Percentiles rank a stretch among this genome's conserved stretches.
Conservation (phyloP, 2,888 invertebrate species). For the Lithophane socia region DNA sequence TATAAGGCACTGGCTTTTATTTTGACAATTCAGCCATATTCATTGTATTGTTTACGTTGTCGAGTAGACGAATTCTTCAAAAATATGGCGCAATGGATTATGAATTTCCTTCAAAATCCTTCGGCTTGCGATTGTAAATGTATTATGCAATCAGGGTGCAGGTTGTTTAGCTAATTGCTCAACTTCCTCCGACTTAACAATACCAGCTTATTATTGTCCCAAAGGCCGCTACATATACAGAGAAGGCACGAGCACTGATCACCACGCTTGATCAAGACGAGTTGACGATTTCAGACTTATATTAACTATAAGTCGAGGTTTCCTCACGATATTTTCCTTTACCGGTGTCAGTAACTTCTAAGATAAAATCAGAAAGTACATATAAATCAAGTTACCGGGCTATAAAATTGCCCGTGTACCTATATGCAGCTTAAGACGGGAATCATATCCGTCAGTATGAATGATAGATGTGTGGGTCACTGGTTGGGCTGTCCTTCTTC, state of each 20-base stretch:
- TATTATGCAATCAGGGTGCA: neutral
- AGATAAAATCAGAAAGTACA: neutral
- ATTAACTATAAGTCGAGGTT: neutral
- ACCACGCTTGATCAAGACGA: neutral
- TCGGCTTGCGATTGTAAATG: neutral
- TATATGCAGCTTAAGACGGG: neutral
- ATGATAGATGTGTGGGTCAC: slow-evolving; percentile 58
- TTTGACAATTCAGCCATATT: neutral
- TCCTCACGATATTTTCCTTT: neutral
- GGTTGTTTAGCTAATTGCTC: neutral
- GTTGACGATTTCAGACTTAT: neutral
- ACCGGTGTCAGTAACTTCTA: neutral
- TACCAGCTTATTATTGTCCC: no score
- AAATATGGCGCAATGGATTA: neutral
- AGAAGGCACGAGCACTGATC: no score
- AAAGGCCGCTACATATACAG: neutral
- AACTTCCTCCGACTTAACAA: neutral
- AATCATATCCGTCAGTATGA: slow-evolving; percentile 51
- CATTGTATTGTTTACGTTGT: neutral
- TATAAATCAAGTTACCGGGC: no score
- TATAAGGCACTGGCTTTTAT: neutral
- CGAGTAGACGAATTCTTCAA: neutral
- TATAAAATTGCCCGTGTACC: slow-evolving; percentile 5
- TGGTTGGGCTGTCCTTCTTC: slow-evolving; percentile 20
- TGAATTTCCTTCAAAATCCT: neutral